Evolutionary conservation across 2,113 vertebrate species (phyloP), one percentile per base, ranked within the genome.

Genomic region (Nothocercus julius): DNA sequence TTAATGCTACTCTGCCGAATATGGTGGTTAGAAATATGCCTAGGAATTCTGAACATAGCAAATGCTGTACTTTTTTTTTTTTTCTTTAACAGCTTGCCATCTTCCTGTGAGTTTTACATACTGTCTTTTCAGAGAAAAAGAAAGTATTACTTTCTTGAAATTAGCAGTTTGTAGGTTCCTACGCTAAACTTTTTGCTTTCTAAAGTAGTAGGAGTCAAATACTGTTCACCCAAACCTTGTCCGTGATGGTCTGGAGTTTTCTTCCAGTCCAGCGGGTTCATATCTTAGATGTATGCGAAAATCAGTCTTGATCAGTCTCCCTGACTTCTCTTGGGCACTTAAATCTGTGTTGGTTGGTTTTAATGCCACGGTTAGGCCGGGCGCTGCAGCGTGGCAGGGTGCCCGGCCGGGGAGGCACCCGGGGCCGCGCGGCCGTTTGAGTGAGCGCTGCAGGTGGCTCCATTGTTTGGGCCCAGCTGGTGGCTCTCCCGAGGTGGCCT

Each of bases 371-470:
- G 83, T 90, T 89, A 90, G 42, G 0, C 11, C 3, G n/a, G 61
- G 83, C 72, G 28, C 19, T n/a, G 64, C 0, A 1, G 61, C 80
- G 90, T 92, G 92, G 89, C 88, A 70, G 80, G n/a, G 20, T 68
- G 49, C 38, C n/a, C 6, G 80, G 0, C 17, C 3, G 51, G 18
- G 2, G 7, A 12, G 24, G 34, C 30, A 27, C 15, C 82, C 24
- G 24, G n/a, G 75, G 59, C 72, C 53, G 32, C 1, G 0, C 14
- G 21, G 51, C 73, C 28, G 40, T 70, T 82, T 93, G 96, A 96
- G 83, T 93, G 93, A 95, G 93, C 28, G 68, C 82, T 61, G 82
- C 95, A 94, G 96, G 93, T 95, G 95, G 76, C 51, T 72, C 58
- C 0, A 4, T 24, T 38, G 9, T 14, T 19, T 38, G 24, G 28